These are phyloP conservation scores for Wasmannia auropunctata DNA, from an alignment of 1,140 invertebrate genomes.

Conservation along the genomic window DNA sequence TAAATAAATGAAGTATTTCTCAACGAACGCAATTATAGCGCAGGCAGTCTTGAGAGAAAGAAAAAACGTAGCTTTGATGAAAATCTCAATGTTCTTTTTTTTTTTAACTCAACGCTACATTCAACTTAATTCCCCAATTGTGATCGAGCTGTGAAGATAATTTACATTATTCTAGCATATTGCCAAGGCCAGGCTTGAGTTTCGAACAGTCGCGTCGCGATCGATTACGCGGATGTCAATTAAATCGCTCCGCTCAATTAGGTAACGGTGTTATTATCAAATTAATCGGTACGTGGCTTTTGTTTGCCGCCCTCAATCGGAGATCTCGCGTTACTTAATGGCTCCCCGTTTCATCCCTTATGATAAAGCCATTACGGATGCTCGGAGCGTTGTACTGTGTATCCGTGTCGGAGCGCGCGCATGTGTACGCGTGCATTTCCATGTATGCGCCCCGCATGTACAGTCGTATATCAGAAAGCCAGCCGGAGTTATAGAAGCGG, in stretches of 20 bases:
- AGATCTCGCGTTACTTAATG: constrained; percentile 58
- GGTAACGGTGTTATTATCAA: constrained; percentile 58
- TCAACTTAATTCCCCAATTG: not conserved
- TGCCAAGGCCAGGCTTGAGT: not conserved
- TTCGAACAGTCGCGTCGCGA: constrained; percentile 1
- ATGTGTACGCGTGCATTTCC: not conserved
- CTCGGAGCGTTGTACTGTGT: constrained; percentile 52
- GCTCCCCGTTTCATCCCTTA: constrained; percentile 54
- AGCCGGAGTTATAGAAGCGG: constrained; percentile 74
- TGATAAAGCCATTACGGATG: constrained; percentile 72
- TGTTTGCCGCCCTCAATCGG: constrained; percentile 48
- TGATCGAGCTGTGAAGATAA: not conserved
- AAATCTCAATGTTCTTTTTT: no score
- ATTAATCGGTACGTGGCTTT: constrained; percentile 51
- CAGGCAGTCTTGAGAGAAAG: no score
- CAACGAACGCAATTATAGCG: not conserved
- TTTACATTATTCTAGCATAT: not conserved
- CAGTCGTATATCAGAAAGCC: constrained; percentile 72
- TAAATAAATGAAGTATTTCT: not conserved
- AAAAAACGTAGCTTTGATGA: not conserved
- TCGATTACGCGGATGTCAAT: constrained; percentile 38
- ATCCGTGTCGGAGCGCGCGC: not conserved
- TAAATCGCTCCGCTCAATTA: constrained; percentile 61
- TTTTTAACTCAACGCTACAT: not conserved
- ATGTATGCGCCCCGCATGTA: not conserved